Base-by-base conservation (phyloP, 2,888 invertebrate genomes). In the Brachynemurus nebulosus region DNA sequence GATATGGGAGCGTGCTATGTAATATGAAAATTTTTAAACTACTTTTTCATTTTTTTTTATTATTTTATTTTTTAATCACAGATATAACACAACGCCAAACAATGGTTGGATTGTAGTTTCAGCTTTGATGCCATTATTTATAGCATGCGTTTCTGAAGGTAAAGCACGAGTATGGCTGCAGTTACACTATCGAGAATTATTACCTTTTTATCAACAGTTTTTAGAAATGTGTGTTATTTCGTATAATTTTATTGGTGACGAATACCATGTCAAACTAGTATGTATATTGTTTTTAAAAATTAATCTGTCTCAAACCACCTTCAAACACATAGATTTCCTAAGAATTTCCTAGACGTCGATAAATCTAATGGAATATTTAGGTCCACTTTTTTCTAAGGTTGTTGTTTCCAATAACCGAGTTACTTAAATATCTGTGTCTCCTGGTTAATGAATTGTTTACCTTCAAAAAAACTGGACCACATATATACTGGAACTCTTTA, bases 91-190 rank as follows among this genome's bases (percentile, higher is more conserved):
- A 20, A 18, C 11, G 2, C 37, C 18, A 17, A 16, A 23, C 12
- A 20, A 33, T 20, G 21, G 16, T 33, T 17, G 21, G 16, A 11
- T 21, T 6, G 44, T 39, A 36, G 46, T 41, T 6, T 47, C 51
- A 9, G 50, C 48, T 2, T 48, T 54, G 8, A 25, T 52, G 33
- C 53, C 53, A n/a, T 19, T 54, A 8, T 43, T 50, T 25, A 35
- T 42, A 12, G 45, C 47, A 4, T 51, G 51, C 30, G 35, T 47
- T 3, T 38, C 47, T 12, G 40, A 48, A 17, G 47, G 50, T 8
- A 45, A 45, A 17, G 35, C 48, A 5, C 45, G 48, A 27, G 17
- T 27, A 11, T 59, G 59, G 58, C 47, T 61, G 23, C 52, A 55
- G 41, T 53, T 53, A 17, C 54, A 59, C 47, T 54, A 52, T 38